These are phyloP conservation scores for Vesta saturnalis DNA, from an alignment of 2,888 invertebrate species.

Conservation along the genomic window DNA sequence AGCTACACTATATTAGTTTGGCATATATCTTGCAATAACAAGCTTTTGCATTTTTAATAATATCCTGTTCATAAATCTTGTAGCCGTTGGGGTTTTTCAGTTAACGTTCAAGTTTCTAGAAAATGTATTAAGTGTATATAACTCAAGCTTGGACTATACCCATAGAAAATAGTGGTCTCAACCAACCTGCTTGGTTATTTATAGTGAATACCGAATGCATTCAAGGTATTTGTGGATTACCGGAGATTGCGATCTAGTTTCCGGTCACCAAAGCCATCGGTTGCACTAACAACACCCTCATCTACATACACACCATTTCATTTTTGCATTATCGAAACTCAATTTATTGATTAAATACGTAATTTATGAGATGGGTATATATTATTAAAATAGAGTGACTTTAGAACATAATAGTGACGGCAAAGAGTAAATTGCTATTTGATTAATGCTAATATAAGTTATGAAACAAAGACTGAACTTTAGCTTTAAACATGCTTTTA, in stretches of 20 bases:
- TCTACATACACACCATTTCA: not conserved
- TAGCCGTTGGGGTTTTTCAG: not conserved
- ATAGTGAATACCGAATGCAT: slow-evolving; percentile 27
- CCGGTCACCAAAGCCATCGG: slow-evolving; percentile 14
- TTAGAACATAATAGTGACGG: no score
- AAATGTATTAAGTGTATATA: slow-evolving; percentile 31
- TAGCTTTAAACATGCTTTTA: no score
- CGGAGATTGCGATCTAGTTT: slow-evolving; percentile 27
- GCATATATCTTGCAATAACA: no score
- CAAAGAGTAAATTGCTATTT: no score
- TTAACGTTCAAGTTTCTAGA: slow-evolving; percentile 14
- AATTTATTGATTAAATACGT: not conserved
- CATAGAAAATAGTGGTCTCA: slow-evolving; percentile 28
- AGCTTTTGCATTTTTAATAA: slow-evolving; percentile 12
- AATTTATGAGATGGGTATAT: no score
- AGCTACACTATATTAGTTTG: no score
- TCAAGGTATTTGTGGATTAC: slow-evolving; percentile 23
- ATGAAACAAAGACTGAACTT: no score
- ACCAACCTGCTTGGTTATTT: slow-evolving; percentile 26
- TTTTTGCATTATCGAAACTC: not conserved
- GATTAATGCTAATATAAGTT: no score
- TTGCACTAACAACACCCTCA: no score
- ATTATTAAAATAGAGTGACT: no score
- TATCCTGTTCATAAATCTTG: not conserved
- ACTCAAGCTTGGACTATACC: slow-evolving; percentile 18